Base-by-base conservation (phyloP, 1,140 invertebrate genomes). In the Gonioctena quinquepunctata region DNA sequence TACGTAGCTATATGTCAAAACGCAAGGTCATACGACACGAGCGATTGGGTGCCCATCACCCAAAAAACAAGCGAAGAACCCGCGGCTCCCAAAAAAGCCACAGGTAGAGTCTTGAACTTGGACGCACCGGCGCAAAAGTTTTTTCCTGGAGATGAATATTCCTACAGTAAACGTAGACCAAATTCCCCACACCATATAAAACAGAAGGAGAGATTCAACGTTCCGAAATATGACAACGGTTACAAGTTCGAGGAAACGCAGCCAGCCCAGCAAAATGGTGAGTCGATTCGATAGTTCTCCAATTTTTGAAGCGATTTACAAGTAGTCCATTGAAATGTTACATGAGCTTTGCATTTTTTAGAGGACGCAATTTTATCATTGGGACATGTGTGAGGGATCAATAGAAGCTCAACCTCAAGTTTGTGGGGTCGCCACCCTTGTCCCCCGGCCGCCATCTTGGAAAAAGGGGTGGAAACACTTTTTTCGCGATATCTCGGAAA, bases 81-180 rank as follows among this genome's bases (percentile, higher is more conserved):
- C 52, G 64, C 16, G 7, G 56, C 13, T 18, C 52, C 67, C 0
- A 68, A 68, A 50, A 68, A 48, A 83, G 76, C 81, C 81, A 76
- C 83, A 84, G 82, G 82, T 82, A 5, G 87, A 72, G 86, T 88
- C 66, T 74, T 88, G 5, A 83, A 83, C 49, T 81, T 87, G 60
- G 85, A 86, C 0, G 61, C 74, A 11, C 76, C 81, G 1, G 73
- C 76, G 21, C 72, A 77, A 56, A 81, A 75, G 19, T 83, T 81
- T 71, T 86, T 85, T 73, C 83, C 84, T 3, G 82, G 82, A 22
- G 82, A 86, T 48, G 69, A 73, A 21, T 77, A 71, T 25, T 50
- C 28, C 26, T 22, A 62, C 6, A 66, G 28, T 7, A 71, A 74
- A 71, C 64, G 66, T 18, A 61, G 57, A 62, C 69, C 66, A 5